Conservation (phyloP, 2,888 invertebrate genomes). For the Synanthedon vespiformis region DNA sequence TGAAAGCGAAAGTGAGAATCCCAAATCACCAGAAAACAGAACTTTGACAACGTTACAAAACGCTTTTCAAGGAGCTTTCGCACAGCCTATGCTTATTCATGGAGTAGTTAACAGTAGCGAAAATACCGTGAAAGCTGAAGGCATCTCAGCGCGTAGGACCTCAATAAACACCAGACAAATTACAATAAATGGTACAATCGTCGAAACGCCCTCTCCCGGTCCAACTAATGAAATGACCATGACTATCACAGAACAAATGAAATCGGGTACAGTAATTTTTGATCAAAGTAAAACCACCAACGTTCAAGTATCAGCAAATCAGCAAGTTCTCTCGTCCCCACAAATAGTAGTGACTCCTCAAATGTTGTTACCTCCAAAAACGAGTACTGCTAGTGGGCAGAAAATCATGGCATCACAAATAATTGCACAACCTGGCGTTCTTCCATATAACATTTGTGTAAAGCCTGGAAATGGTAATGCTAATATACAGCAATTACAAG, state of each 20-base stretch:
- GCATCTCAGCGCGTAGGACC: conserved; percentile 58
- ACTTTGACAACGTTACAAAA: conserved; percentile 62
- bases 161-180: conserved; percentile 66
- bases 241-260: conserved; percentile 65
- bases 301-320: conserved; percentile 57
- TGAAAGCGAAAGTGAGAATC: conserved; percentile 84
- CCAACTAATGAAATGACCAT: conserved; percentile 63
- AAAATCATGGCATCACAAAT: conserved; percentile 58
- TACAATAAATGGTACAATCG: conserved; percentile 66
- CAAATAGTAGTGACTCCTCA: conserved; percentile 66
- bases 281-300: conserved; percentile 61
- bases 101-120: conserved; percentile 59
- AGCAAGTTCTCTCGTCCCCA: conserved; percentile 58
- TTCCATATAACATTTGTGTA: conserved; percentile 64
- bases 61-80: conserved; percentile 62
- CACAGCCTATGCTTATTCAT: conserved; percentile 64
- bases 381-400: conserved; percentile 42
- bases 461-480: conserved; percentile 50
- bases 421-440: conserved; percentile 53
- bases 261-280: conserved; percentile 59
- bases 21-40: conserved; percentile 66
- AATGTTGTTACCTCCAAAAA: conserved; percentile 60
- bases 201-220: conserved; percentile 66
- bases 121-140: conserved; percentile 60
- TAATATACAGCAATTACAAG: conserved; percentile 59